phyloP scores from a whole-genome alignment of 2,113 vertebrate species.

The Vombatus ursinus region DNA sequence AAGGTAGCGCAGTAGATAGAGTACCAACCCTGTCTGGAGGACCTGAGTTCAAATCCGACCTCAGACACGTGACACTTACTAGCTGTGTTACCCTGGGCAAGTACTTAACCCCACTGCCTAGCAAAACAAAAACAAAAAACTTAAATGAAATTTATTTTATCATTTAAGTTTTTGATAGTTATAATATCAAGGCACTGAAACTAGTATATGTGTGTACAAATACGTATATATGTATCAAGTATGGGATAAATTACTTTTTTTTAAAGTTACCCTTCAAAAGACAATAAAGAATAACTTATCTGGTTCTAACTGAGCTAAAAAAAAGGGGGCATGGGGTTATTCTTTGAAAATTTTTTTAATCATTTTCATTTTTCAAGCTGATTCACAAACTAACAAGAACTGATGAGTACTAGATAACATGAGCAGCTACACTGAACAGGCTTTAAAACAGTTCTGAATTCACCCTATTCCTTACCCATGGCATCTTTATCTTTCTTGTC shows the following conservation, averaged over 20 bases:
- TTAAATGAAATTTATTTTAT: background rate
- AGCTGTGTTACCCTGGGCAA: too few species aligned
- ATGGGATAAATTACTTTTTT: background rate
- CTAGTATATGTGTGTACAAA: background rate
- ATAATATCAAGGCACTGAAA: background rate
- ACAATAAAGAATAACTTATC: background rate
- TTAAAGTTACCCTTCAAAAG: background rate
- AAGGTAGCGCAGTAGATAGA: too few species aligned
- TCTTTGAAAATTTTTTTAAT: background rate
- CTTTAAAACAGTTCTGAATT: fast-evolving
- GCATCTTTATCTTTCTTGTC: background rate
- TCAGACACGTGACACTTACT: too few species aligned
- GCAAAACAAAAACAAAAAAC: too few species aligned
- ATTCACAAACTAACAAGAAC: background rate
- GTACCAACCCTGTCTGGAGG: too few species aligned
- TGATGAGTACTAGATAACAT: background rate
- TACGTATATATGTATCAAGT: background rate
- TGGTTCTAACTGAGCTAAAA: background rate
- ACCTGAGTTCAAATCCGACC: too few species aligned
- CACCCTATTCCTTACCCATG: background rate
- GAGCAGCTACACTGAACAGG: fast-evolving
- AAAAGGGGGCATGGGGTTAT: background rate
- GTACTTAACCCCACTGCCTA: too few species aligned
- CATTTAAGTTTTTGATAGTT: background rate
- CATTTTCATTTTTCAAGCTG: background rate